Evolutionary conservation across 2,797 vertebrate species (phyloP).

Genomic region (Novumbra hubbsi): DNA sequence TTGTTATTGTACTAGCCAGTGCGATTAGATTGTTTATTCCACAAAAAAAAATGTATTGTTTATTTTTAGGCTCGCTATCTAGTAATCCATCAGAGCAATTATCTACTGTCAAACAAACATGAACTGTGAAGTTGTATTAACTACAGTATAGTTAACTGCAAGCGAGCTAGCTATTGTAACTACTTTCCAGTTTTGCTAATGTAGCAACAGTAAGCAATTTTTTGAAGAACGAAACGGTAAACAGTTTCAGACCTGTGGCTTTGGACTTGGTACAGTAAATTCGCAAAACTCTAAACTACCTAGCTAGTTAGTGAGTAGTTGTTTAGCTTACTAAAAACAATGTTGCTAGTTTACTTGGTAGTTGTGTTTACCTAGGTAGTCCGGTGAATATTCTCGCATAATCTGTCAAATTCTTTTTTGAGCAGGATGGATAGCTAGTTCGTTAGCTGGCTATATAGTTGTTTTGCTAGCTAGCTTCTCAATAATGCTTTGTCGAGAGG

Average conservation of each 20-base stretch:
- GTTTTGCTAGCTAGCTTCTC: neutral
- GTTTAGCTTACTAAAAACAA: neutral
- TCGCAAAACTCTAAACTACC: neutral
- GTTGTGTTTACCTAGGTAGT: neutral
- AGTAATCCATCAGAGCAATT: too few relatives aligned
- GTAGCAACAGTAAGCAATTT: neutral
- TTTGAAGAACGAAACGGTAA: neutral
- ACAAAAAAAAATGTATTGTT: too few relatives aligned
- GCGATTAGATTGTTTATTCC: too few relatives aligned
- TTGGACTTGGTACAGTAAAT: neutral
- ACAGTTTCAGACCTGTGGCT: neutral
- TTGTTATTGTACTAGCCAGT: too few relatives aligned
- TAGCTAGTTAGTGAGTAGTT: neutral
- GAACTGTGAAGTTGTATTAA: too few relatives aligned
- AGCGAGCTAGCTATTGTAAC: too few relatives aligned
- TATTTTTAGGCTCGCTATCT: too few relatives aligned
- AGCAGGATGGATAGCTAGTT: constrained; percentile 17
- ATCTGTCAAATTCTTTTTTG: neutral
- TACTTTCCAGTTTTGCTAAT: too few relatives aligned
- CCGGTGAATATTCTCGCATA: neutral
- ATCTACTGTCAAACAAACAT: too few relatives aligned
- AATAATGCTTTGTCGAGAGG: neutral
- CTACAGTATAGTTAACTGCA: too few relatives aligned
- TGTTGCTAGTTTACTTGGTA: neutral
- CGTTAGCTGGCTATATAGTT: neutral